These are phyloP conservation scores for Macrosteles quadrilineatus DNA, from an alignment of 1,140 invertebrate species.

Conservation along the genomic window DNA sequence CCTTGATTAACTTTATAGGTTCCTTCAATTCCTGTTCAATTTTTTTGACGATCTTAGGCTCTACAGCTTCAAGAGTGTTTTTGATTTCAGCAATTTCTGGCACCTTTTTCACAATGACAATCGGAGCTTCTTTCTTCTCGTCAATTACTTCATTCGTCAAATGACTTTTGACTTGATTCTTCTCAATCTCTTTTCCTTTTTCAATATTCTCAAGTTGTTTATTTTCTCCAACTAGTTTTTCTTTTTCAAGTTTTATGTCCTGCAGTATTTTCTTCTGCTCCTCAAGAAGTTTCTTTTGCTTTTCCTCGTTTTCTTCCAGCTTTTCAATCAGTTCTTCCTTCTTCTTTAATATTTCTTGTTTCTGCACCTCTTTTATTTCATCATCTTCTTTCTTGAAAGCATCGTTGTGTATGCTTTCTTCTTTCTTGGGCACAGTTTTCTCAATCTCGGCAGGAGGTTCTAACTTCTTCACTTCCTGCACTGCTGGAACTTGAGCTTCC, in stretches of 20 bases:
- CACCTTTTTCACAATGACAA: not conserved
- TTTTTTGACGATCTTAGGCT: conserved; percentile 35
- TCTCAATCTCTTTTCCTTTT: too few species aligned
- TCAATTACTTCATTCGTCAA: too few species aligned
- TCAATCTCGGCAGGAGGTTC: not conserved
- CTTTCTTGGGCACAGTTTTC: conserved; percentile 34
- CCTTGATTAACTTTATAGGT: conserved; percentile 48
- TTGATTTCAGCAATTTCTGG: not conserved
- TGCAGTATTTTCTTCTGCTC: conserved; percentile 60
- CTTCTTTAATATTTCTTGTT: conserved; percentile 57
- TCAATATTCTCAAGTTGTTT: conserved; percentile 47
- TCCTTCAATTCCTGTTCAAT: conserved; percentile 36
- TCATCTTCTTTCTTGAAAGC: conserved; percentile 58
- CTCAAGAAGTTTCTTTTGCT: conserved; percentile 58
- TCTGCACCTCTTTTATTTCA: conserved; percentile 52
- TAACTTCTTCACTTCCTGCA: not conserved
- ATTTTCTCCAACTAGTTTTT: conserved; percentile 53
- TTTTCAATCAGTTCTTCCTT: conserved; percentile 55
- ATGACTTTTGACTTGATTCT: too few species aligned
- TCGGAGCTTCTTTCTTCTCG: not conserved
- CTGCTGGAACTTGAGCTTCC: not conserved
- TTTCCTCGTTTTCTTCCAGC: conserved; percentile 58
- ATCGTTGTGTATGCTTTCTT: conserved; percentile 49
- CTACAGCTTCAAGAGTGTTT: conserved; percentile 41
- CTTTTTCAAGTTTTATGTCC: conserved; percentile 49